A percentile compares a stretch with the other conserved stretches of the same genome.
These are phyloP conservation scores for Coptotermes formosanus DNA, from an alignment of 1,140 invertebrate species.

Conservation along the genomic window DNA sequence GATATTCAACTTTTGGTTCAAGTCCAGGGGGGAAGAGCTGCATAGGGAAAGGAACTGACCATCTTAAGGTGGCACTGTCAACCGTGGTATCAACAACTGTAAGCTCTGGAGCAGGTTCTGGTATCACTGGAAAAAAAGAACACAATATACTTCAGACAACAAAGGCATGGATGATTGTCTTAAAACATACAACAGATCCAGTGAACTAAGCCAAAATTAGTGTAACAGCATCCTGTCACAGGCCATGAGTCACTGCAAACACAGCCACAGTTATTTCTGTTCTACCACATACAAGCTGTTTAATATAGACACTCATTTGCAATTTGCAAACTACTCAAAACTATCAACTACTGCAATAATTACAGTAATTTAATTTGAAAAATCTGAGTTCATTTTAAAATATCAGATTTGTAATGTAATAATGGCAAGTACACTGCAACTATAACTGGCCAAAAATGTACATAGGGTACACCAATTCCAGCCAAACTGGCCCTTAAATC, in stretches of 20 bases:
- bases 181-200: background rate
- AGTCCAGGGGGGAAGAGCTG: conserved; percentile 58
- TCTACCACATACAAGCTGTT: background rate
- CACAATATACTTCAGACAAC: background rate
- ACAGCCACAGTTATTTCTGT: background rate
- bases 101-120: conserved; percentile 57
- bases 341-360: no score
- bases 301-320: background rate
- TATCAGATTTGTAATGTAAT: no score
- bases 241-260: background rate
- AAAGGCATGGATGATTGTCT: background rate
- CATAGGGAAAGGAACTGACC: conserved; percentile 59
- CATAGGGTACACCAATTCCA: no score
- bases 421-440: background rate
- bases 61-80: conserved; percentile 57
- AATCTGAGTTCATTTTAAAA: no score
- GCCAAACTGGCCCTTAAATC: no score
- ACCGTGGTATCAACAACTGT: conserved; percentile 54
- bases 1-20: conserved; percentile 60
- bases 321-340: no score
- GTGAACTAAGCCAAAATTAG: background rate
- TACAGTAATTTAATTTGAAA: no score
- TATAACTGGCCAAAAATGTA: no score
- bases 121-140: conserved; percentile 53
- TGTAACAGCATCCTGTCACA: background rate